Evolutionary conservation across 2,888 invertebrate genomes (phyloP).

Genomic region (Caenorhabditis wallacei): DNA sequence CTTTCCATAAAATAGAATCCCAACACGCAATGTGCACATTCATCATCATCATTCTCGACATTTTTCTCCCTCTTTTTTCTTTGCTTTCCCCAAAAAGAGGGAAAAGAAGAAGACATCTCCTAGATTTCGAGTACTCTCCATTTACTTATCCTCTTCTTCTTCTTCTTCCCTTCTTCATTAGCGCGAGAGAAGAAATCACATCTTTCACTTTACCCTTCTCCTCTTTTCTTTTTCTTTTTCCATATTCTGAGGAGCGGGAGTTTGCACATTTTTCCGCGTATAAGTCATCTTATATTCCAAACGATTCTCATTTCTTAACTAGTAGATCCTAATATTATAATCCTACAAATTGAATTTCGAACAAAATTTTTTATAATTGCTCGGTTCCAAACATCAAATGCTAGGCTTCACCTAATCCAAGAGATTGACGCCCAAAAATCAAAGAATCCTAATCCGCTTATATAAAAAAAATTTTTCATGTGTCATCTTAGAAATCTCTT

Average conservation of each 20-base stretch:
- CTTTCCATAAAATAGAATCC: conserved; percentile 13
- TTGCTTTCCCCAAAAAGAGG: background rate
- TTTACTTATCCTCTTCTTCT: conserved; percentile 1
- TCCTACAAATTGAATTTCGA: no score
- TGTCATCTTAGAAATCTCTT: background rate
- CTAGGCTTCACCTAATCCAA: background rate
- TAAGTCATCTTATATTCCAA: no score
- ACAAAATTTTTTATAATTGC: background rate
- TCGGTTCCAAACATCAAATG: background rate
- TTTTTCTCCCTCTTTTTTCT: conserved; percentile 6
- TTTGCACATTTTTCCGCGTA: no score
- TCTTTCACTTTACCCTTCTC: conserved; percentile 3
- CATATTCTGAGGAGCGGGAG: background rate
- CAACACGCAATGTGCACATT: conserved; percentile 9
- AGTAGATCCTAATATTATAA: no score
- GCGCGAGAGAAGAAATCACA: conserved; percentile 38
- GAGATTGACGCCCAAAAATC: background rate
- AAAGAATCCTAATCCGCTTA: background rate
- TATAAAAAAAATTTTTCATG: background rate
- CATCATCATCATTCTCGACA: background rate
- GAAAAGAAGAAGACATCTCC: no score
- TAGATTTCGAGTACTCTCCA: conserved; percentile 17
- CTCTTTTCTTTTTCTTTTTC: background rate
- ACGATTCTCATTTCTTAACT: no score
- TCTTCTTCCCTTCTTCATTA: conserved; percentile 27